Conservation (phyloP, 2,888 invertebrate genomes). For the Chrysina gloriosa region DNA sequence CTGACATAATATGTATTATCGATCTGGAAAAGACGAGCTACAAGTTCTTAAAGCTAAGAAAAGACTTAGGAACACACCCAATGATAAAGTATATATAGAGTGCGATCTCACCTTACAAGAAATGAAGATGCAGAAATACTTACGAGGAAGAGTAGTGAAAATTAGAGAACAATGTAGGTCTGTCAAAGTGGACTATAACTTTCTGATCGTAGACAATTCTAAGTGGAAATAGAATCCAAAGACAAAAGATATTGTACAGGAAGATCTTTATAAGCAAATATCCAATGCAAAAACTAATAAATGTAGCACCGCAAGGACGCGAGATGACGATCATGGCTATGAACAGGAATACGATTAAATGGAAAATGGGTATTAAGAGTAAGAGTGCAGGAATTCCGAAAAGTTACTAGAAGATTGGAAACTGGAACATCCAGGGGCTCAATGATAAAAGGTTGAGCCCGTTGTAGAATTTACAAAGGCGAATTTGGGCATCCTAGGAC, state of each 20-base stretch:
- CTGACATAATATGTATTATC: not conserved
- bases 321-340: too few species aligned
- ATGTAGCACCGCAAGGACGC: too few species aligned
- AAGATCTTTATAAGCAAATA: too few species aligned
- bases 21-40: constrained; percentile 1
- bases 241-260: not conserved
- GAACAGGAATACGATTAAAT: too few species aligned
- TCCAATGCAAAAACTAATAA: too few species aligned
- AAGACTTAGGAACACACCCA: not conserved
- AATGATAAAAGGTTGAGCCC: too few species aligned
- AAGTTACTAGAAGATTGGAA: too few species aligned
- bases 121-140: not conserved
- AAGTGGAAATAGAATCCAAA: not conserved
- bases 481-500: too few species aligned
- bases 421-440: too few species aligned
- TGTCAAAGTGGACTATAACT: not conserved
- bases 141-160: not conserved
- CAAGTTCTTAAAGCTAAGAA: constrained; percentile 6
- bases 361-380: too few species aligned
- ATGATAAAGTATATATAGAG: not conserved
- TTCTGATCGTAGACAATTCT: not conserved
- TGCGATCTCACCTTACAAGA: not conserved
- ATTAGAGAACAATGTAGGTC: not conserved
- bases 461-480: too few species aligned
- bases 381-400: too few species aligned